Evolutionary conservation across 2,888 invertebrate genomes (phyloP), one percentile per base, ranked within the genome.

Genomic region (Limnephilus lunatus): DNA sequence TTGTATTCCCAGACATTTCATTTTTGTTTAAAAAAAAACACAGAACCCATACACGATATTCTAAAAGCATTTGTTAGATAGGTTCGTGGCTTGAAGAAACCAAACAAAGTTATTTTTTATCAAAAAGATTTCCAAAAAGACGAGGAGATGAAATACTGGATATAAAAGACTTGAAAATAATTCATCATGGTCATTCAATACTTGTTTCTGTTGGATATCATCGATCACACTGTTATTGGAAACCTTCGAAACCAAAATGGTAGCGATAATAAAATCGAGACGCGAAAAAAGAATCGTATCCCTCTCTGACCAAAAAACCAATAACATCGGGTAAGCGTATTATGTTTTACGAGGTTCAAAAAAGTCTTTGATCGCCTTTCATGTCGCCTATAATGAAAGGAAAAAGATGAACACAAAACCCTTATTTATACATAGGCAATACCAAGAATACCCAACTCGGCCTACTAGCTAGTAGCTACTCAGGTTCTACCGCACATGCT

Each of bases 381-480:
- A 87, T 53, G 87, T 87, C 87, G 32, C 87, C 53, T 68, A 48
- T 87, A 87, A 87, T 87, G 48, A 53, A 87, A 87, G 68, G 83
- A 87, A 87, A 87, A 87, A 44, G 87, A 87, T 68, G 87, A 53
- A 87, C 53, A 68, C 87, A 87, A 86, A 87, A 87, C 87, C 87
- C 48, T 48, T 48, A 44, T 87, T 39, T 83, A 35, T 83, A 83
- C 32, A 83, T 83, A 11, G 32, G 39, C 83, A 83, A 83, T 35
- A 12, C 32, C 25, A 35, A n/a, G 19, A 83, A 35, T 83, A 83
- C 83, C 83, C 83, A 32, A 68, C 68, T 68, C 68, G n/a, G 68
- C 83, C 31, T 35, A 19, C 35, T 25, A 5, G 83, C 31, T 35
- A 19, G 32, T 25, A 15, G 83, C 15, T 32, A 83, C 83, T 32